Evolutionary conservation across 2,888 invertebrate genomes (phyloP).

Genomic region (Pyrochroa serraticornis): DNA sequence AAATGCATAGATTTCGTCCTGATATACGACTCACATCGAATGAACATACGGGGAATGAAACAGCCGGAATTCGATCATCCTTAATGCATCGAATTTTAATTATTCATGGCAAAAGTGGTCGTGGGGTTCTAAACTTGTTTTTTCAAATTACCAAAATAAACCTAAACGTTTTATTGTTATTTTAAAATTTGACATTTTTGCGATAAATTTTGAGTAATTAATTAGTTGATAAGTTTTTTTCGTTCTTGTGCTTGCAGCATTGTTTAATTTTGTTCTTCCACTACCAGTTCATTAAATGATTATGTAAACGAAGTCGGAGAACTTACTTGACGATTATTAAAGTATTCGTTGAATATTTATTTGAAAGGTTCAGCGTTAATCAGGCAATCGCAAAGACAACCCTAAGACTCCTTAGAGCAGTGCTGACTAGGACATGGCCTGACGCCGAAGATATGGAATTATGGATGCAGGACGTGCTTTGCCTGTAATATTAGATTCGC

Average conservation of each 20-base stretch:
- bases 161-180: not conserved
- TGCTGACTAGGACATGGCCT: conserved; percentile 34
- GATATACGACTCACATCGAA: not conserved
- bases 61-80: no score
- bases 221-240: not conserved
- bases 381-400: conserved; percentile 33
- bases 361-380: conserved; percentile 31
- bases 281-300: conserved; percentile 1
- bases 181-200: not conserved
- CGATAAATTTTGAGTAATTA: not conserved
- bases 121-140: not conserved
- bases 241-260: not conserved
- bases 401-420: conserved; percentile 24
- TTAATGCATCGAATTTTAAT: conserved; percentile 7
- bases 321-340: conserved; percentile 7
- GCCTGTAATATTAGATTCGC: conserved; percentile 41
- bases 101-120: not conserved
- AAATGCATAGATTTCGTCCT: conserved; percentile 13
- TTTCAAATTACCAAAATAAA: not conserved
- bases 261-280: not conserved
- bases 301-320: conserved; percentile 1
- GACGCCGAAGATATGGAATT: conserved; percentile 42
- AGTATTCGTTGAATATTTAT: conserved; percentile 24
- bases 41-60: not conserved
- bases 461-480: conserved; percentile 43